Base-by-base conservation (phyloP, 2,888 invertebrate genomes). In the Eristalis arbustorum region DNA sequence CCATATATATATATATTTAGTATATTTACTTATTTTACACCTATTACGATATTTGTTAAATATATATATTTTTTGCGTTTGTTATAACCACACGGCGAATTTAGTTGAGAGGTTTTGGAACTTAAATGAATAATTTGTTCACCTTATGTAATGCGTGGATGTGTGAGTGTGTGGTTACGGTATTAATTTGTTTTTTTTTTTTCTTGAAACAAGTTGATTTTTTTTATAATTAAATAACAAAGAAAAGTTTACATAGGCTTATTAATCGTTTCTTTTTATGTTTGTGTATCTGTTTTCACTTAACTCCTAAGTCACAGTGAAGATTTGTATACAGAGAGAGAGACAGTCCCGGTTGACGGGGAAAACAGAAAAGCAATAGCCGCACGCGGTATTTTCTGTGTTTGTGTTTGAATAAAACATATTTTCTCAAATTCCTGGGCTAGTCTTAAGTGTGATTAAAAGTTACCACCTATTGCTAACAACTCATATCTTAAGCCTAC, bases 201-300 rank as follows among this genome's bases (percentile, higher is more conserved):
- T n/a, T n/a, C n/a, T 25, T 59, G 13, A 25, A 28, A 25, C 25
- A 25, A 31, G 18, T 74, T 77, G 69, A 74, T 72, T 71, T 64
- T 84, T 80, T 68, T 85, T 81, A 85, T 77, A 85, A 85, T 82
- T 85, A 85, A 85, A 85, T 85, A 85, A 85, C 85, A 85, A 82
- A 81, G 61, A 81, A 84, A 61, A 49, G 49, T 68, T n/a, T 84
- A 80, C 76, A 73, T 64, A 40, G 62, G 74, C 82, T 77, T 56
- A 73, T 81, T 85, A n/a, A 66, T 31, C 59, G 63, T 37, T 66
- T 40, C 59, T 23, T 63, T 63, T 40, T 25, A 37, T 40, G 56
- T 62, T 71, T 68, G 23, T 80, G 42, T 68, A 57, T 31, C 10
- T 10, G 31, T 31, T 8, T 31, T 31, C 31, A 23, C 72, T 59